Conservation (phyloP, 2,113 vertebrate genomes). For the Recurvirostra avosetta region DNA sequence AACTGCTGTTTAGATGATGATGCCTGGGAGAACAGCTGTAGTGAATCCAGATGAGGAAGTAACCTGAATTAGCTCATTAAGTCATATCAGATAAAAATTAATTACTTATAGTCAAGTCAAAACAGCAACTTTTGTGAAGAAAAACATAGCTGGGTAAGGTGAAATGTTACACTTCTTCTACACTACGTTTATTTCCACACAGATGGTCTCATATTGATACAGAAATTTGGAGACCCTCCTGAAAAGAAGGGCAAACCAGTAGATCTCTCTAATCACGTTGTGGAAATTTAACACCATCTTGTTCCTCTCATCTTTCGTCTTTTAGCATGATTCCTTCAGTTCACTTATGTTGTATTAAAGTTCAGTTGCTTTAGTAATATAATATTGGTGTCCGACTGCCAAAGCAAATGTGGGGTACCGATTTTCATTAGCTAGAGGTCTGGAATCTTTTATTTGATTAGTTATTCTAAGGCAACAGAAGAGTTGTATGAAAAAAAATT, state of each 20-base stretch:
- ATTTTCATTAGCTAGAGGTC: constrained; percentile 13
- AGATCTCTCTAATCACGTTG: neutral
- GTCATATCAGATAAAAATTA: neutral
- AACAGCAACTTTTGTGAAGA: neutral
- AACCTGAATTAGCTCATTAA: neutral
- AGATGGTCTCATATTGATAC: neutral
- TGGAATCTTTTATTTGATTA: constrained; percentile 24
- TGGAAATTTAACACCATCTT: neutral
- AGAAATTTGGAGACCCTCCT: neutral
- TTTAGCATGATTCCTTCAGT: neutral
- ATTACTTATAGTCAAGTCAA: neutral
- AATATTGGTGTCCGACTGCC: neutral
- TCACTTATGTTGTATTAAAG: neutral
- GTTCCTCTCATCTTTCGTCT: neutral
- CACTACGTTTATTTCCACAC: neutral
- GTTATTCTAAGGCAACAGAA: neutral
- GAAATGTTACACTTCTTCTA: neutral
- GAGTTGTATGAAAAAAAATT: neutral
- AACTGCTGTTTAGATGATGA: neutral
- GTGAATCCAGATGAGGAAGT: neutral
- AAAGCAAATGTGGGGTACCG: constrained; percentile 9
- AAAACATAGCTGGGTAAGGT: neutral
- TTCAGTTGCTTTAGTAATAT: neutral
- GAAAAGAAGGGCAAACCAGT: neutral
- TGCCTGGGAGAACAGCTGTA: neutral